Base-by-base conservation (phyloP, 1,140 invertebrate species). In the Agrypnia vestita region DNA sequence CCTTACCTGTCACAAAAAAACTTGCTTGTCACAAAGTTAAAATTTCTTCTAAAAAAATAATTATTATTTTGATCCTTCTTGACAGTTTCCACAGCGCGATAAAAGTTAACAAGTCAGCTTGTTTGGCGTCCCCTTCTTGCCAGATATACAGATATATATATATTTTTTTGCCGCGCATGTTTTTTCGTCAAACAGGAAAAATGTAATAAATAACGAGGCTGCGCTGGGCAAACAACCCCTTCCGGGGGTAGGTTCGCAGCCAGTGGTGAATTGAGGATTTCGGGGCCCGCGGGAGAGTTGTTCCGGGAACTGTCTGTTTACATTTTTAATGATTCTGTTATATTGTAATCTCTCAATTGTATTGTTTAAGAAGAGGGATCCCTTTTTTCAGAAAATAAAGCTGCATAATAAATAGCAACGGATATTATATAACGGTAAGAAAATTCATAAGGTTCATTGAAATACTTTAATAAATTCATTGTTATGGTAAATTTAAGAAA, bases 181-280 rank as follows among this genome's bases (percentile, higher is more conserved):
- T 78, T 81, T 81, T 82, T 82, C 59, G 64, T 77, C 81, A 82
- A 82, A 82, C 81, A 82, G 81, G 81, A 82, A 82, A 82, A 82
- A 80, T 82, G 78, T 82, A 82, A 82, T 82, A 82, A 82, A 82
- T 82, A 82, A 80, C 79, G 78, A 82, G 49, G 81, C 61, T 47
- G 79, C 47, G 67, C 55, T 69, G 61, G 51, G 76, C 51, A 64
- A 47, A 64, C 44, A 56, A 49, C 69, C 69, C 47, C 51, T 51
- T 80, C 78, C 78, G 78, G 77, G 69, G 69, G 46, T 59, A 49
- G 49, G 46, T 76, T 46, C 47, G 15, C 51, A 15, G 71, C 19
- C 71, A 43, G 61, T 25, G 61, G 55, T 59, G 55, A 17, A 59
- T 46, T n/a, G n/a, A n/a, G 61, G 61, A 11, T 8, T 25, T 25